These are phyloP conservation scores for Protobothrops mucrosquamatus DNA, from an alignment of 2,113 vertebrate species.

Conservation along the genomic window DNA sequence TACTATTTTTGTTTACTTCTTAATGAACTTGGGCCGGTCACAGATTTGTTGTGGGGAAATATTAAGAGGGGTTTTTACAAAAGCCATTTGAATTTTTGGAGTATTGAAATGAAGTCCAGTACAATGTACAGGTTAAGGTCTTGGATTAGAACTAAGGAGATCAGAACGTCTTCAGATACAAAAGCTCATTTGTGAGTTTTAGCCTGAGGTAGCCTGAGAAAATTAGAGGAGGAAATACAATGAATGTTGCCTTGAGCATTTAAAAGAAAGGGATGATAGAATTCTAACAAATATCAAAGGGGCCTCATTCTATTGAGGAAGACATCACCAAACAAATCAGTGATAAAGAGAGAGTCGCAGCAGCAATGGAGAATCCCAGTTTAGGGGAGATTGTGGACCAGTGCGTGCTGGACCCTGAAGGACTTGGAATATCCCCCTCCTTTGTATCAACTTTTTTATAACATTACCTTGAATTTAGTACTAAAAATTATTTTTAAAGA, in stretches of 20 bases:
- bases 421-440: slow-evolving; percentile 28
- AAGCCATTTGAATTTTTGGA: not conserved
- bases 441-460: slow-evolving; percentile 56
- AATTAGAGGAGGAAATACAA: not conserved
- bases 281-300: not conserved
- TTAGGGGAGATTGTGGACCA: slow-evolving; percentile 94
- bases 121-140: not conserved
- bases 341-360: slow-evolving; percentile 96
- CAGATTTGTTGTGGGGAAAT: not conserved
- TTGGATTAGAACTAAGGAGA: not conserved
- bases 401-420: slow-evolving; percentile 88
- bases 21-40: not conserved
- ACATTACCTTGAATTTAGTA: slow-evolving; percentile 54
- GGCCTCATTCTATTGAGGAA: too few species aligned
- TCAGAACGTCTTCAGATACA: not conserved
- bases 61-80: not conserved
- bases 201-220: not conserved
- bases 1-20: not conserved
- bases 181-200: not conserved
- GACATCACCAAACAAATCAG: slow-evolving; percentile 96
- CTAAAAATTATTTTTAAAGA: slow-evolving; percentile 61
- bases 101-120: not conserved
- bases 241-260: not conserved
- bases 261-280: not conserved
- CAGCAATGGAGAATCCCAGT: slow-evolving; percentile 96